Conservation (phyloP, 2,888 invertebrate species). For the Phengaris alcon region DNA sequence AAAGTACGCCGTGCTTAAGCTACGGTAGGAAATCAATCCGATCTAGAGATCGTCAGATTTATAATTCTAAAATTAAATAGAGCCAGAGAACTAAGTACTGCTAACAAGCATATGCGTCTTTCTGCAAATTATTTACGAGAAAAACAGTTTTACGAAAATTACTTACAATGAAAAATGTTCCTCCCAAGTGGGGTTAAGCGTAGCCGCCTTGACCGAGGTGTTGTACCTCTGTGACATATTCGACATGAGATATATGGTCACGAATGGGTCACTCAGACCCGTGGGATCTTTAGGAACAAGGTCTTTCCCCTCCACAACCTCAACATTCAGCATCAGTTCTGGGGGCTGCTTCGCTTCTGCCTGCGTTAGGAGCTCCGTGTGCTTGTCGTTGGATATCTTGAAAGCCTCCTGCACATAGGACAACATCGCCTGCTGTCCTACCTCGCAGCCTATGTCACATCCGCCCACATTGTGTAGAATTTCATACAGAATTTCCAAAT, state of each 20-base stretch:
- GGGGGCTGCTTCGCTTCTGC: slow-evolving; percentile 90
- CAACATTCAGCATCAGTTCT: slow-evolving; percentile 89
- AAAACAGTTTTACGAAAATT: slow-evolving; percentile 27
- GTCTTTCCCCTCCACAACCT: slow-evolving; percentile 92
- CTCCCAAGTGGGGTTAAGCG: slow-evolving; percentile 96
- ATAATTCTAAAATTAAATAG: no score
- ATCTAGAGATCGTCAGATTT: no score
- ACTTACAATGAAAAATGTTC: slow-evolving; percentile 97
- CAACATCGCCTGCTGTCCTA: slow-evolving; percentile 83
- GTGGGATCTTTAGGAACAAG: slow-evolving; percentile 91
- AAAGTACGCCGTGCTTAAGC: no score
- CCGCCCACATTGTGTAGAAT: slow-evolving; percentile 92
- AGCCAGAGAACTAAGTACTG: no score
- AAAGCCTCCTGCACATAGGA: slow-evolving; percentile 88
- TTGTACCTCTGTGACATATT: slow-evolving; percentile 88
- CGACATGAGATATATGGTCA: slow-evolving; percentile 92
- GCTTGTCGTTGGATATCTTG: slow-evolving; percentile 87
- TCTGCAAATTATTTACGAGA: no score
- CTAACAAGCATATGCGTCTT: no score
- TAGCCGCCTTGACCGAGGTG: slow-evolving; percentile 93
- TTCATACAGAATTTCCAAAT: slow-evolving; percentile 90
- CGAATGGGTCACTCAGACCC: slow-evolving; percentile 98
- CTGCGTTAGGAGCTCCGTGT: slow-evolving; percentile 83
- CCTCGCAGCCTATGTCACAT: slow-evolving; percentile 85
- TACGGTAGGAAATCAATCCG: no score